Conservation (phyloP, 2,113 vertebrate species). For the Arenaria interpres region DNA sequence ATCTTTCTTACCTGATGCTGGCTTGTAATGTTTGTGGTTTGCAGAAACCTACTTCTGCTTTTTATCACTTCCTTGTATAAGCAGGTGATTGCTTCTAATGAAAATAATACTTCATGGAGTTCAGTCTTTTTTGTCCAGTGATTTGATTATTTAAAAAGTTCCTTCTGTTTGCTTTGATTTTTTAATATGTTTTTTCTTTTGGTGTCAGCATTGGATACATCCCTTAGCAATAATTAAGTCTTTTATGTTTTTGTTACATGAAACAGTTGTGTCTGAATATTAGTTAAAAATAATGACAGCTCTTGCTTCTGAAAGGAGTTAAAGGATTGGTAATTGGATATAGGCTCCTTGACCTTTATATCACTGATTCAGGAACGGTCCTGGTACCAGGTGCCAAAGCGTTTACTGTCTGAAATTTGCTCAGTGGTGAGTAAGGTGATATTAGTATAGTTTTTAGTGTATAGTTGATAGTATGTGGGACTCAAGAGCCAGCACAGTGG, state of each 20-base stretch:
- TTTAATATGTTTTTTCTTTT: neutral
- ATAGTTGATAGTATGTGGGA: neutral
- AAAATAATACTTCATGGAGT: neutral
- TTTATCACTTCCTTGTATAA: neutral
- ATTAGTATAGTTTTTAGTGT: neutral
- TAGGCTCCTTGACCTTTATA: conserved; percentile 16
- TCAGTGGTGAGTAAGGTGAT: neutral
- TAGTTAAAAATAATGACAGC: neutral
- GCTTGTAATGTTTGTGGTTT: neutral
- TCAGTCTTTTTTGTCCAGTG: neutral
- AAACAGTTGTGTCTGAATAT: neutral
- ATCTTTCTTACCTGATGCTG: neutral
- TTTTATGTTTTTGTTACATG: neutral
- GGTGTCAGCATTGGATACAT: neutral
- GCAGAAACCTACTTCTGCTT: neutral
- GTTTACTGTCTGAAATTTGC: neutral
- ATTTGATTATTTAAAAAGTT: neutral
- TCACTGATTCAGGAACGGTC: neutral
- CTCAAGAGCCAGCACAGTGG: neutral
- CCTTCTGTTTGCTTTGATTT: neutral
- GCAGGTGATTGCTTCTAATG: neutral
- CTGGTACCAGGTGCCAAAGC: neutral
- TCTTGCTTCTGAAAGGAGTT: neutral
- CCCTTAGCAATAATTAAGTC: neutral
- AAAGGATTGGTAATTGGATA: conserved; percentile 37